phyloP scores from a whole-genome alignment of 2,888 invertebrate genomes.

The Campoplex capitator region DNA sequence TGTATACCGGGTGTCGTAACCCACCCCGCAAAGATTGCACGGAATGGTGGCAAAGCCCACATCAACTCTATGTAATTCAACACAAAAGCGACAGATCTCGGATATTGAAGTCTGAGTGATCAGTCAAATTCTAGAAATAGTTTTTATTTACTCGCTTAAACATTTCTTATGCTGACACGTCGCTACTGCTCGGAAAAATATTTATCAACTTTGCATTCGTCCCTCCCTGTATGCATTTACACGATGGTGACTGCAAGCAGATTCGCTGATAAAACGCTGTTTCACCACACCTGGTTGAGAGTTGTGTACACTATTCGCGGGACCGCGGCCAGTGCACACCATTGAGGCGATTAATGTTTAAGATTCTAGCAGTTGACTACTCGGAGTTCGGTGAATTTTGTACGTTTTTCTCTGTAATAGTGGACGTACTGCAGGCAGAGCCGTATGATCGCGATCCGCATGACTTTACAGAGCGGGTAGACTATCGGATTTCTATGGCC shows the following conservation, averaged over 20 bases:
- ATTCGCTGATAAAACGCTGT: constrained; percentile 71
- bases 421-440: constrained; percentile 6
- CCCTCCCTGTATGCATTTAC: constrained; percentile 46
- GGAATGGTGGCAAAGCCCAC: constrained; percentile 2
- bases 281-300: constrained; percentile 71
- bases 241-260: constrained; percentile 57
- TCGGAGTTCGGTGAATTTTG: constrained; percentile 13
- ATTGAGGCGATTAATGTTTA: constrained; percentile 66
- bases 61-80: constrained; percentile 7
- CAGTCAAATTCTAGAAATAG: background rate
- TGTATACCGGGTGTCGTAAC: constrained; percentile 71
- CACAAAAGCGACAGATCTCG: background rate
- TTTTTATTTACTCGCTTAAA: background rate
- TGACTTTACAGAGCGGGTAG: constrained; percentile 41
- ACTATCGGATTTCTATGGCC: constrained; percentile 64
- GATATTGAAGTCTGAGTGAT: background rate
- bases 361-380: constrained; percentile 68
- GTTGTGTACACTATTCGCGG: constrained; percentile 47
- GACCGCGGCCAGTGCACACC: constrained; percentile 23
- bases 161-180: background rate
- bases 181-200: constrained; percentile 29
- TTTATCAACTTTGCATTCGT: constrained; percentile 49
- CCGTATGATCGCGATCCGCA: constrained; percentile 66
- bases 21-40: constrained; percentile 37
- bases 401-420: constrained; percentile 5